Evolutionary conservation across 2,888 invertebrate species (phyloP).

Genomic region (Amorpha juglandis): DNA sequence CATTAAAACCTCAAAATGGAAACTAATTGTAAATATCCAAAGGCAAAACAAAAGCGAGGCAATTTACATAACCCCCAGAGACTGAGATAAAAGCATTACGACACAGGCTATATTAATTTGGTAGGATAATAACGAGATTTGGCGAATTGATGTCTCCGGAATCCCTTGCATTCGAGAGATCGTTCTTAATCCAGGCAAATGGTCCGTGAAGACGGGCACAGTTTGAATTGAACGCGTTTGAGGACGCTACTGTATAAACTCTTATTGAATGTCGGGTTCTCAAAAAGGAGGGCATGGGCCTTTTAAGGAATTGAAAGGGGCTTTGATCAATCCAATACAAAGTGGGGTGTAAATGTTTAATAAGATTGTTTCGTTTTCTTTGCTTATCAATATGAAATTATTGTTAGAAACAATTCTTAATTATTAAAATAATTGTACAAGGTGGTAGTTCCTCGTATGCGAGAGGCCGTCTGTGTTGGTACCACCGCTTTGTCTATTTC

Average conservation of each 20-base stretch:
- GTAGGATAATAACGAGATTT: slow-evolving; percentile 19
- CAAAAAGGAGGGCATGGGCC: slow-evolving; percentile 2
- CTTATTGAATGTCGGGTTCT: neutral
- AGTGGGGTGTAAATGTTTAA: no score
- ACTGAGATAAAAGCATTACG: slow-evolving; percentile 2
- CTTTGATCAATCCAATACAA: no score
- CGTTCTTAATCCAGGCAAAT: slow-evolving; percentile 26
- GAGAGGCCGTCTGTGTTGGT: no score
- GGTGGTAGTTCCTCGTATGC: no score
- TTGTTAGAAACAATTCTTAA: no score
- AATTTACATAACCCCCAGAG: slow-evolving; percentile 8
- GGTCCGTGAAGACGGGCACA: slow-evolving; percentile 19
- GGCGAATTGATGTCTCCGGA: slow-evolving; percentile 23
- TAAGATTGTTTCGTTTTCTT: no score
- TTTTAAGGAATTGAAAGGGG: no score
- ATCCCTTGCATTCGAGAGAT: slow-evolving; percentile 23
- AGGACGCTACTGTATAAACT: slow-evolving; percentile 7
- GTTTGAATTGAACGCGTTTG: slow-evolving; percentile 21
- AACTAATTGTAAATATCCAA: neutral
- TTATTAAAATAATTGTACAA: no score
- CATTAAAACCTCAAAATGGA: neutral
- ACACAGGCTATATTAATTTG: slow-evolving; percentile 12
- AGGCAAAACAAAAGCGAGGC: slow-evolving; percentile 1
- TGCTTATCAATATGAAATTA: no score
- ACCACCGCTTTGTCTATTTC: no score